Evolutionary conservation across 2,888 invertebrate genomes (phyloP).

Genomic region (Pseudoips prasinana): DNA sequence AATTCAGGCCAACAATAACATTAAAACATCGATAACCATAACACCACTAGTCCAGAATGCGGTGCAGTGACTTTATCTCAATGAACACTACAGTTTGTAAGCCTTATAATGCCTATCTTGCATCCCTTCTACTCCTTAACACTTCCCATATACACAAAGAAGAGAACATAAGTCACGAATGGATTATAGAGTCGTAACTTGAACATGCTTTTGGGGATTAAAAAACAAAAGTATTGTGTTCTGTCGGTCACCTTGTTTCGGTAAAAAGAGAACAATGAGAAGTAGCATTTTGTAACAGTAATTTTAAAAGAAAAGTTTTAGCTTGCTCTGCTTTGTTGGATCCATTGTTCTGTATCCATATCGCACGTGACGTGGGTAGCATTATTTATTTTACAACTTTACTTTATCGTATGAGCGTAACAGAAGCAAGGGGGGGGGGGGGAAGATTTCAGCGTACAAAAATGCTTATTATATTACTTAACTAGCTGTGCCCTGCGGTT

Average conservation of each 20-base stretch:
- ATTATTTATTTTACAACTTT: too few species aligned
- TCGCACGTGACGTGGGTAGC: too few species aligned
- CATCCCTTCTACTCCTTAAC: constrained; percentile 29
- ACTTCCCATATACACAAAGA: constrained; percentile 24
- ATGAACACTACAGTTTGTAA: constrained; percentile 65
- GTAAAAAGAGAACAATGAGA: constrained; percentile 4
- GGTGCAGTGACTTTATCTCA: constrained; percentile 70
- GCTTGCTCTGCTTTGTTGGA: too few species aligned
- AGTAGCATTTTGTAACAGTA: too few species aligned
- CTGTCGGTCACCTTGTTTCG: constrained; percentile 21
- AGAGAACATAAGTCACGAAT: constrained; percentile 44
- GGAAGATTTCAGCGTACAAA: too few species aligned
- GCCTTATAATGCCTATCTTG: constrained; percentile 37
- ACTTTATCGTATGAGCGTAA: too few species aligned
- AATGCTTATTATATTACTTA: too few species aligned
- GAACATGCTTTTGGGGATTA: constrained; percentile 45
- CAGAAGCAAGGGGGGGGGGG: too few species aligned
- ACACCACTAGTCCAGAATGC: constrained; percentile 70
- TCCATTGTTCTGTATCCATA: too few species aligned
- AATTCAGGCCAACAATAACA: too few species aligned
- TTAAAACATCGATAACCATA: constrained; percentile 31
- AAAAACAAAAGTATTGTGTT: constrained; percentile 40
- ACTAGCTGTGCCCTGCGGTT: too few species aligned
- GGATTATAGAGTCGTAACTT: constrained; percentile 69
- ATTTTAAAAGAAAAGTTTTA: too few species aligned